Evolutionary conservation across 2,113 vertebrate genomes (phyloP).

Genomic region (Takifugu bimaculatus): DNA sequence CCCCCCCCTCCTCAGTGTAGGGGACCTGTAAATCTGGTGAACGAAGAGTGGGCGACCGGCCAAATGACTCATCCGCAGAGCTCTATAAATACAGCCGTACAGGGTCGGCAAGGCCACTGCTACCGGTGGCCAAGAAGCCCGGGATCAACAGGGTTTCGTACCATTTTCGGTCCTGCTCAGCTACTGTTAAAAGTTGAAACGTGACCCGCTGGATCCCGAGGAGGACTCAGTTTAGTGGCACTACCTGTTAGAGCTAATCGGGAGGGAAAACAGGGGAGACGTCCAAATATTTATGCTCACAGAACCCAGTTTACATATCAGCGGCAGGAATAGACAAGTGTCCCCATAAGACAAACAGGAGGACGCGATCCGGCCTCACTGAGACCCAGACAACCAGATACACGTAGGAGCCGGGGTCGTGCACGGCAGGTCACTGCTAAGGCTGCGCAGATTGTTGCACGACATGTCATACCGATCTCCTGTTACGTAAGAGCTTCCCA

Average conservation of each 20-base stretch:
- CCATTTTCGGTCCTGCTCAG: not conserved
- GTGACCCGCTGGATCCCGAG: constrained; percentile 7
- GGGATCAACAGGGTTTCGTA: constrained; percentile 35
- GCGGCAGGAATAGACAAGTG: constrained; percentile 33
- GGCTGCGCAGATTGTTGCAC: constrained; percentile 41
- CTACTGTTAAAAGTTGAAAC: not conserved
- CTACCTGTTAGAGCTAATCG: constrained; percentile 21
- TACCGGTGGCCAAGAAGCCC: constrained; percentile 50
- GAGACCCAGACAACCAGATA: constrained; percentile 47
- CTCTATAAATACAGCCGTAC: constrained; percentile 74
- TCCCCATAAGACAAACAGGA: constrained; percentile 40
- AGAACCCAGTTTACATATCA: constrained; percentile 60
- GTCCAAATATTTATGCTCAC: constrained; percentile 57
- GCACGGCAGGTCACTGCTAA: constrained; percentile 25
- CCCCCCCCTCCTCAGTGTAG: constrained; percentile 32
- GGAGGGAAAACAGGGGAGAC: constrained; percentile 3
- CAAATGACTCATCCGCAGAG: constrained; percentile 61
- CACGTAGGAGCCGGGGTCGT: constrained; percentile 19
- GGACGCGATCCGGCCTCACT: constrained; percentile 20
- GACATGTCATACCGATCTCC: constrained; percentile 52
- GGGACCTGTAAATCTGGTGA: constrained; percentile 71
- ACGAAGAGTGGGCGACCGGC: constrained; percentile 60
- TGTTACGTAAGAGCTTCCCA: constrained; percentile 69
- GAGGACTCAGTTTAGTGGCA: constrained; percentile 9
- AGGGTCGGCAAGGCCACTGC: constrained; percentile 49